Percentiles rank a stretch among this genome's conserved stretches.
These are phyloP conservation scores for Accipiter cooperii DNA, from an alignment of 2,113 vertebrate genomes.

Conservation along the genomic window DNA sequence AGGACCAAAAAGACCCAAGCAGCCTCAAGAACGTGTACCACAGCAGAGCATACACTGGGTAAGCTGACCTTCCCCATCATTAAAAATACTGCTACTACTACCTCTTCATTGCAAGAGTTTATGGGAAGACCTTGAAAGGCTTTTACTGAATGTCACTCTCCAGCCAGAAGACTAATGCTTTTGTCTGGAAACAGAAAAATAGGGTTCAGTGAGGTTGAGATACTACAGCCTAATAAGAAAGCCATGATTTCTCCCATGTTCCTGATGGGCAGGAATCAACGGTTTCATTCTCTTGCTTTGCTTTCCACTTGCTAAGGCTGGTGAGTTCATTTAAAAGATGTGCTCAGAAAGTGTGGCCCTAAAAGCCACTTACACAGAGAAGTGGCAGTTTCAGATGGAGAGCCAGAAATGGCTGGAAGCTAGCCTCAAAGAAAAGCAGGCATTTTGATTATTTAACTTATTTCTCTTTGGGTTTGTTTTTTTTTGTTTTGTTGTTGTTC, in stretches of 20 bases:
- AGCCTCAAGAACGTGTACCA: not conserved
- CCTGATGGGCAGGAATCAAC: constrained; percentile 29
- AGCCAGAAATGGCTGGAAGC: not conserved
- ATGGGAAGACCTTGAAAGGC: constrained; percentile 37
- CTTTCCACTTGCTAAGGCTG: not conserved
- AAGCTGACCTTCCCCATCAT: not conserved
- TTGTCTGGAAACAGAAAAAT: not conserved
- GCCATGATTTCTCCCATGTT: not conserved
- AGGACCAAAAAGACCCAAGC: not conserved
- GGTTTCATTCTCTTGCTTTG: not conserved
- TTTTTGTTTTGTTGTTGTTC: too few relatives aligned
- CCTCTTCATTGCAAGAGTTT: not conserved
- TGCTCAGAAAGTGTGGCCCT: not conserved
- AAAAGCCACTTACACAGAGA: constrained; percentile 25
- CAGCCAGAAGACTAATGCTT: constrained; percentile 4
- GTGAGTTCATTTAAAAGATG: not conserved
- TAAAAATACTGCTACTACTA: not conserved
- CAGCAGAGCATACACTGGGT: not conserved
- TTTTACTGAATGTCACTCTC: constrained; percentile 22
- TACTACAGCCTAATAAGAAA: not conserved
- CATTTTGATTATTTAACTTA: not conserved
- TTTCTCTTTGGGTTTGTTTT: not conserved
- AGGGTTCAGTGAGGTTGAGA: constrained; percentile 15
- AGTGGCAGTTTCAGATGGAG: not conserved
- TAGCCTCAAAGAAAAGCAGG: not conserved